A percentile compares a stretch with the other conserved stretches of the same genome.
Evolutionary conservation across 2,113 vertebrate species (phyloP).

Genomic region (Okapia johnstoni): DNA sequence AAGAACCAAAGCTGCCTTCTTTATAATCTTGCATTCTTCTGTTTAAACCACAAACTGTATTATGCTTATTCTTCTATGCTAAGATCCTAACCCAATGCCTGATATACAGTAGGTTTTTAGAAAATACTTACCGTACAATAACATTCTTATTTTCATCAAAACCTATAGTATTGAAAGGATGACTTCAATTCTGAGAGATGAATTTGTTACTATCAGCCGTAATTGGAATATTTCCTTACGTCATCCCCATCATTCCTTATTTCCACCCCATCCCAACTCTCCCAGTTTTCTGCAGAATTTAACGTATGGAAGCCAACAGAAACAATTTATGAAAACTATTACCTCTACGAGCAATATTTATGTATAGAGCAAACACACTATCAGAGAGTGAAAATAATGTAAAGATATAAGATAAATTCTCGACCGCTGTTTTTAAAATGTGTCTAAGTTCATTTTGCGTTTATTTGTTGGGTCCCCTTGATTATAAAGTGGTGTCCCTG

Average conservation of each 20-base stretch:
- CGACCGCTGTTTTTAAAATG: neutral
- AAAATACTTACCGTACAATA: neutral
- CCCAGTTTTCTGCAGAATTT: neutral
- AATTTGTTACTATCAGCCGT: neutral
- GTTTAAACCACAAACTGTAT: rapidly evolving
- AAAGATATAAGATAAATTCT: neutral
- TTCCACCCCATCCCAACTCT: rapidly evolving
- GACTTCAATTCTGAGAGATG: neutral
- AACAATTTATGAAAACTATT: rapidly evolving
- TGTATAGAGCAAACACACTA: rapidly evolving
- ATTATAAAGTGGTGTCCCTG: neutral
- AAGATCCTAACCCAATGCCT: neutral
- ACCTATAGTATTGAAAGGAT: neutral
- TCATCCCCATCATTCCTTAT: too few species aligned
- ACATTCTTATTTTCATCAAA: neutral
- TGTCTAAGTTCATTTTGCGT: neutral
- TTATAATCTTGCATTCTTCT: rapidly evolving
- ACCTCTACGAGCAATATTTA: neutral
- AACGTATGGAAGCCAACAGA: neutral
- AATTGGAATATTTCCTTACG: neutral
- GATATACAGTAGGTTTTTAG: rapidly evolving
- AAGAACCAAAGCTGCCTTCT: neutral
- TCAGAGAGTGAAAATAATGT: too few species aligned
- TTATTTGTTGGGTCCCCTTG: neutral
- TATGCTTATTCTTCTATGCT: rapidly evolving